These are phyloP conservation scores for Conistra vaccinii DNA, from an alignment of 2,888 invertebrate genomes.

Conservation along the genomic window DNA sequence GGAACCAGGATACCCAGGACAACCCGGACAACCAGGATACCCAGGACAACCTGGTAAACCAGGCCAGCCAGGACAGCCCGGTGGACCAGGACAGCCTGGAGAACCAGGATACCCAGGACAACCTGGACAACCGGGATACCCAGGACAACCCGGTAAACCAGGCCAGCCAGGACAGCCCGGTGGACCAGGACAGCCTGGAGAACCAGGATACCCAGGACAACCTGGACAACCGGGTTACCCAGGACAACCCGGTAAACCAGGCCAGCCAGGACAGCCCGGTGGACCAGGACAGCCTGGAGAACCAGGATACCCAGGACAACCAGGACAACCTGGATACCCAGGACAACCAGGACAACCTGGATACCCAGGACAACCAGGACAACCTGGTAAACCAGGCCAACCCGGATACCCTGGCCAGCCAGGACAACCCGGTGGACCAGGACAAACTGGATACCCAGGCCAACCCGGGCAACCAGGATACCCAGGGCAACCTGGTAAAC, in stretches of 20 bases:
- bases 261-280: slow-evolving; percentile 71
- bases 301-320: too few species aligned
- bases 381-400: too few species aligned
- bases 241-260: slow-evolving; percentile 59
- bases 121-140: slow-evolving; percentile 57
- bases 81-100: slow-evolving; percentile 34
- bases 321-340: too few species aligned
- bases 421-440: too few species aligned
- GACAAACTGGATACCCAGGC: too few species aligned
- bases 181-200: slow-evolving; percentile 48
- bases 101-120: slow-evolving; percentile 68
- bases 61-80: slow-evolving; percentile 7
- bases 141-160: slow-evolving; percentile 49
- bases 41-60: slow-evolving; percentile 22
- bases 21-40: slow-evolving; percentile 18
- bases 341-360: slow-evolving; percentile 7
- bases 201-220: slow-evolving; percentile 65
- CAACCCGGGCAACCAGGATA: too few species aligned
- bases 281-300: slow-evolving; percentile 69
- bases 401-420: rapidly evolving
- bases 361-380: too few species aligned
- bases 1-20: slow-evolving; percentile 50
- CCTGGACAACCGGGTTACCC: slow-evolving; percentile 63
- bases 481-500: too few species aligned
- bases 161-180: slow-evolving; percentile 67